phyloP scores from a whole-genome alignment of 2,888 invertebrate genomes.

The Scotopteryx bipunctaria region DNA sequence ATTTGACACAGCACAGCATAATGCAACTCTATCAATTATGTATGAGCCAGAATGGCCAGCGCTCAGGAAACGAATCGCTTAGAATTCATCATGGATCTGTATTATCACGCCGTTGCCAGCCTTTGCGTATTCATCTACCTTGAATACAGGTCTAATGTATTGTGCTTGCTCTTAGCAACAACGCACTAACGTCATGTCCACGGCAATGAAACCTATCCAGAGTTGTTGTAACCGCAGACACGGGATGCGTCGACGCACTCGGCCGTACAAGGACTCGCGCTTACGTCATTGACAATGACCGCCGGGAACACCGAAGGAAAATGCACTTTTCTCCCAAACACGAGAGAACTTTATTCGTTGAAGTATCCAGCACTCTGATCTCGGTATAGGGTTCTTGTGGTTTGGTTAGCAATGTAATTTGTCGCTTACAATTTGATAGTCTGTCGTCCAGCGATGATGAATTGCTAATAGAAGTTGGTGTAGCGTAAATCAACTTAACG shows the following conservation, averaged over 20 bases:
- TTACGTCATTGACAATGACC: slow-evolving; percentile 65
- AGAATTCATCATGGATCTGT: slow-evolving; percentile 25
- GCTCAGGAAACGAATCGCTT: slow-evolving; percentile 28
- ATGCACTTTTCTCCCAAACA: slow-evolving; percentile 45
- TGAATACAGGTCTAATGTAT: slow-evolving; percentile 41
- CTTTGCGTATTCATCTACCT: slow-evolving; percentile 34
- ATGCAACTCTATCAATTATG: slow-evolving; percentile 24
- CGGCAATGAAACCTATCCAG: slow-evolving; percentile 75
- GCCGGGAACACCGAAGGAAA: slow-evolving; percentile 39
- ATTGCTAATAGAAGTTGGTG: slow-evolving; percentile 35
- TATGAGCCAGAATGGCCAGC: slow-evolving; percentile 14
- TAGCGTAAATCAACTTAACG: slow-evolving; percentile 11
- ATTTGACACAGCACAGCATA: slow-evolving; percentile 12
- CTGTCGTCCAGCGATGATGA: slow-evolving; percentile 40
- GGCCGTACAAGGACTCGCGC: slow-evolving; percentile 75
- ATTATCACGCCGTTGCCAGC: slow-evolving; percentile 24
- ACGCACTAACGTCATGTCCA: slow-evolving; percentile 56
- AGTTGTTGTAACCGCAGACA: slow-evolving; percentile 75
- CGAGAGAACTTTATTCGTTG: slow-evolving; percentile 43
- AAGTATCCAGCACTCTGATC: slow-evolving; percentile 22
- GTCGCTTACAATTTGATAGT: slow-evolving; percentile 35
- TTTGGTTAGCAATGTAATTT: slow-evolving; percentile 30
- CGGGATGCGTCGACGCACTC: slow-evolving; percentile 71
- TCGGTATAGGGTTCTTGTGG: slow-evolving; percentile 42
- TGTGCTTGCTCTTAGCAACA: slow-evolving; percentile 64